A percentile compares a stretch with the other conserved stretches of the same genome.
Conservation (phyloP, 2,888 invertebrate species). For the Epinotia nisella region DNA sequence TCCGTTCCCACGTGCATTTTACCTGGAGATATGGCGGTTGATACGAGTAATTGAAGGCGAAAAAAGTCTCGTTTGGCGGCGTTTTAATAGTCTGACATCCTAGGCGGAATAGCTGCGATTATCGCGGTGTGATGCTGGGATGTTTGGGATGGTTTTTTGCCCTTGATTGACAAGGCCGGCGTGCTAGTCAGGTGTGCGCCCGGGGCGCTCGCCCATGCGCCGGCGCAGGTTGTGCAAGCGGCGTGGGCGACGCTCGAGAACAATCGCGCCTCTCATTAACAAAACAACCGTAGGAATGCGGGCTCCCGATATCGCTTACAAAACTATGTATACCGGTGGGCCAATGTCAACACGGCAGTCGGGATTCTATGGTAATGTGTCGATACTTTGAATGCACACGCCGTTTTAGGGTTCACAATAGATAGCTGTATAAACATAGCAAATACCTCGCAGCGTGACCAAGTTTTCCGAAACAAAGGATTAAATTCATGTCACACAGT, state of each 20-base stretch:
- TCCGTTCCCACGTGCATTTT: conserved; percentile 55
- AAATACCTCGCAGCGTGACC: neutral
- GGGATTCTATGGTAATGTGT: conserved; percentile 73
- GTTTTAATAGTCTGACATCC: conserved; percentile 31
- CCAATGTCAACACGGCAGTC: conserved; percentile 81
- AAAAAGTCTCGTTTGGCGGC: conserved; percentile 34
- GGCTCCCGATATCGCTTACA: conserved; percentile 78
- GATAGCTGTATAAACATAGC: conserved; percentile 1
- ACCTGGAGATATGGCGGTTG: conserved; percentile 39
- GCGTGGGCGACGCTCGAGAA: conserved; percentile 72
- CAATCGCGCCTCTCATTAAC: conserved; percentile 73
- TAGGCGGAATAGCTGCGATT: neutral
- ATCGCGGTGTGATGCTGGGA: neutral
- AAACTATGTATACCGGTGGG: conserved; percentile 75
- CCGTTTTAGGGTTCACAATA: conserved; percentile 2
- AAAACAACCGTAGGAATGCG: conserved; percentile 74
- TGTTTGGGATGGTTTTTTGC: conserved; percentile 50
- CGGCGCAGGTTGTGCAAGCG: conserved; percentile 69
- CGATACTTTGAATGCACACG: conserved; percentile 20
- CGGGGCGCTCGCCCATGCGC: conserved; percentile 53
- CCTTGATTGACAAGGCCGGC: conserved; percentile 65
- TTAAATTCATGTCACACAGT: conserved; percentile 17
- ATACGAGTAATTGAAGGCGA: conserved; percentile 40
- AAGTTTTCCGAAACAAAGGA: conserved; percentile 7
- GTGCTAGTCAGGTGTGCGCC: conserved; percentile 52